Percentiles rank a stretch among this genome's conserved stretches.
Conservation (phyloP, 2,113 vertebrate species). For the Nothobranchius furzeri region DNA sequence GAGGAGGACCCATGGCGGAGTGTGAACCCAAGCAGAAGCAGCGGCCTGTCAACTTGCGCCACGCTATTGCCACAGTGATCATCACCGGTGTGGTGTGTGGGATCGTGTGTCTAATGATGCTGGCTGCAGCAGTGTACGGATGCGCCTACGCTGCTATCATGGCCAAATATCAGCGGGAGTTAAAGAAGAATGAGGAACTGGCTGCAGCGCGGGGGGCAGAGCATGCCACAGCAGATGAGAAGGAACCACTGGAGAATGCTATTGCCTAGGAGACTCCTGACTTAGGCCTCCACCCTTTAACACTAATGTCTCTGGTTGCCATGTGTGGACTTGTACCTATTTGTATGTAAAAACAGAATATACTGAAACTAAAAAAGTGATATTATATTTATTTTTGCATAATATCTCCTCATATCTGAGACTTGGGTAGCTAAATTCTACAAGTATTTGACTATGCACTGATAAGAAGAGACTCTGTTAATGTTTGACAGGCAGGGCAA, state of each 20-base stretch:
- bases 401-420: constrained; percentile 40
- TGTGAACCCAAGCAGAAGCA: constrained; percentile 86
- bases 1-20: constrained; percentile 51
- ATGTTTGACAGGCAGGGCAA: constrained; percentile 58
- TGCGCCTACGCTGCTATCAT: constrained; percentile 92
- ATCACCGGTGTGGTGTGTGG: constrained; percentile 94
- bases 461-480: constrained; percentile 45
- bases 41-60: constrained; percentile 85
- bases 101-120: constrained; percentile 94
- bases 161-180: constrained; percentile 85
- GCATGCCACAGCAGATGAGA: constrained; percentile 72
- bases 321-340: constrained; percentile 38
- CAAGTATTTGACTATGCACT: constrained; percentile 75
- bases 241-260: constrained; percentile 80
- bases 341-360: constrained; percentile 1
- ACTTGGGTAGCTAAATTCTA: constrained; percentile 63
- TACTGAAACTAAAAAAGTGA: not conserved
- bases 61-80: constrained; percentile 91
- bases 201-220: constrained; percentile 46
- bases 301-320: constrained; percentile 35
- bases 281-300: constrained; percentile 67
- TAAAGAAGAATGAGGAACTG: constrained; percentile 79
- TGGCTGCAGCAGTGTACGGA: constrained; percentile 91
- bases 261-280: constrained; percentile 74
- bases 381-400: constrained; percentile 35